Evolutionary conservation across 2,113 vertebrate species (phyloP).

Genomic region (Megaptera novaeangliae): DNA sequence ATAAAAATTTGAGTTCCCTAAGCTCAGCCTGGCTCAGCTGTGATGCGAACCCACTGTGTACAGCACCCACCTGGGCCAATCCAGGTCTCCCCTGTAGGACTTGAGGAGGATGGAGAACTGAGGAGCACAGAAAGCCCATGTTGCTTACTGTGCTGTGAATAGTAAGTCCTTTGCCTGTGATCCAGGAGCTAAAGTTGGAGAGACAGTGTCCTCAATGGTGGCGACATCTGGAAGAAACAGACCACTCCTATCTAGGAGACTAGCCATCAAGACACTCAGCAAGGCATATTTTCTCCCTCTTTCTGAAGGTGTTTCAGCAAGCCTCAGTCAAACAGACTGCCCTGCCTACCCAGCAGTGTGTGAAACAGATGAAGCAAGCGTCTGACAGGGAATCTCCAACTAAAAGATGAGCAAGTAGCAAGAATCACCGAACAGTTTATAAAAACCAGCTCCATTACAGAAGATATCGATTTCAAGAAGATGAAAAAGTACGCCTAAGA

Average conservation of each 20-base stretch:
- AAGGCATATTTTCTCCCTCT: neutral
- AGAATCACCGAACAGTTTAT: neutral
- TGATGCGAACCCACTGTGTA: neutral
- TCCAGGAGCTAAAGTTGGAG: neutral
- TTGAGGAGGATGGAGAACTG: neutral
- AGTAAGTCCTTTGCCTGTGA: neutral
- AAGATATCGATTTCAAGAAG: neutral
- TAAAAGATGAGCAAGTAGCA: neutral
- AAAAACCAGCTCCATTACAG: neutral
- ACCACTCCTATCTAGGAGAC: neutral
- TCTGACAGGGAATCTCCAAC: neutral
- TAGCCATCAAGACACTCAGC: neutral
- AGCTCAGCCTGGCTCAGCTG: neutral
- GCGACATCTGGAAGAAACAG: neutral
- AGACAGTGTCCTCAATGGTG: neutral
- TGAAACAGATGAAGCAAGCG: neutral
- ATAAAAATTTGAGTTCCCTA: neutral
- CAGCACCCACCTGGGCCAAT: neutral
- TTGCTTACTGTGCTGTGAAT: neutral
- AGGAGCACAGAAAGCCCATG: neutral
- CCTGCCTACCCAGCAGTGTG: neutral
- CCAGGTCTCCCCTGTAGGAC: neutral
- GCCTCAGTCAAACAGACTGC: neutral
- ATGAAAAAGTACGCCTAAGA: neutral
- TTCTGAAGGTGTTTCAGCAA: neutral